phyloP scores from a whole-genome alignment of 2,113 vertebrate species.

The Marcusenius ussheri region DNA sequence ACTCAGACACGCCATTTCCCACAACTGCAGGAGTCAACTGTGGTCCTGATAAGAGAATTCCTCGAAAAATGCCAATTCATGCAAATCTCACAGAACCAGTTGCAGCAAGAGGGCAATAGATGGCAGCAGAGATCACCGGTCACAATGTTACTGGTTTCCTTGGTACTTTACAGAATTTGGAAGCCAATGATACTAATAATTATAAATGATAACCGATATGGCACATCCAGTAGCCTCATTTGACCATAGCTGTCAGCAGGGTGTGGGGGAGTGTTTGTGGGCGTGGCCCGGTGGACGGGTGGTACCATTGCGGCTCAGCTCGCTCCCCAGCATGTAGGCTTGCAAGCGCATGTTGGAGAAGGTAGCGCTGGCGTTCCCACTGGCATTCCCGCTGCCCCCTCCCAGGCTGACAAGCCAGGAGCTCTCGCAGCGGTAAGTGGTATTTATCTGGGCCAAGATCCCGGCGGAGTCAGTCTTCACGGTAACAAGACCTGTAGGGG shows the following conservation, averaged over 20 bases:
- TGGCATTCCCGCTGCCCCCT: slow-evolving; percentile 29
- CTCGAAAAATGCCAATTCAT: not conserved
- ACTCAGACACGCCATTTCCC: not conserved
- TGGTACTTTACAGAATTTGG: not conserved
- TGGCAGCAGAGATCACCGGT: not conserved
- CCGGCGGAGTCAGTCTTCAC: slow-evolving; percentile 35
- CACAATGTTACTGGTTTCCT: not conserved
- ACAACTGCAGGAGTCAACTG: not conserved
- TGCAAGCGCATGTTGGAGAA: slow-evolving; percentile 68
- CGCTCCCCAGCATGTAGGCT: slow-evolving; percentile 68
- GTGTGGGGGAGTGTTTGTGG: not conserved
- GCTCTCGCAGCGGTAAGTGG: slow-evolving; percentile 69
- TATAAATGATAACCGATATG: not conserved
- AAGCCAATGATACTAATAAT: not conserved
- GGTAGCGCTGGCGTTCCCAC: slow-evolving; percentile 41
- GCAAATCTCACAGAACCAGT: not conserved
- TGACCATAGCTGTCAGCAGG: not conserved
- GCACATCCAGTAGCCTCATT: not conserved
- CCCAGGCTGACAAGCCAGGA: slow-evolving; percentile 40
- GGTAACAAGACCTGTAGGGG: slow-evolving; percentile 42
- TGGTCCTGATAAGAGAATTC: not conserved
- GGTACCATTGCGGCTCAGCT: slow-evolving; percentile 68
- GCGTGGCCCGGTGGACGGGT: not conserved
- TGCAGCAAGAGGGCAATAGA: not conserved
- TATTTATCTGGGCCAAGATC: slow-evolving; percentile 68